Evolutionary conservation across 2,888 invertebrate genomes (phyloP).

Genomic region (Metallyticus violacea): DNA sequence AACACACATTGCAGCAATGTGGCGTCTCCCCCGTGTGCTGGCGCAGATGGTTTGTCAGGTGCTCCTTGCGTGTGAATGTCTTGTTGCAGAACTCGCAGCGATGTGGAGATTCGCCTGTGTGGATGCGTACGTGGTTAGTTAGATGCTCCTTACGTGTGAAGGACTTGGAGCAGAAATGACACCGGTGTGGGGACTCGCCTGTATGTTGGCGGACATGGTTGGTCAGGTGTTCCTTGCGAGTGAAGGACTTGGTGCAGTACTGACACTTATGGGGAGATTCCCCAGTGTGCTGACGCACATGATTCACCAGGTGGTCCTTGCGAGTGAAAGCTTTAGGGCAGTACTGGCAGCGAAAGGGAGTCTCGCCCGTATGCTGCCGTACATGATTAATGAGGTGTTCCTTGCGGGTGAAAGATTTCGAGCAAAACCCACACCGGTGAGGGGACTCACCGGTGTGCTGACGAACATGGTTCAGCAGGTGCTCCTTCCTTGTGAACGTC

Average conservation of each 20-base stretch:
- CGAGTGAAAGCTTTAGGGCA: slow-evolving; percentile 85
- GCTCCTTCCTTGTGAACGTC: slow-evolving; percentile 75
- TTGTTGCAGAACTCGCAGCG: slow-evolving; percentile 68
- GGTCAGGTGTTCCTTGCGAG: slow-evolving; percentile 65
- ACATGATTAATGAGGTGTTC: slow-evolving; percentile 42
- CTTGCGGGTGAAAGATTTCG: slow-evolving; percentile 41
- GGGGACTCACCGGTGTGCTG: slow-evolving; percentile 58
- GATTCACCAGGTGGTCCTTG: slow-evolving; percentile 82
- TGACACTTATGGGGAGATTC: slow-evolving; percentile 84
- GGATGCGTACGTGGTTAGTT: slow-evolving; percentile 73
- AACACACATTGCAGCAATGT: slow-evolving; percentile 70
- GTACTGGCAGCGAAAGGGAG: slow-evolving; percentile 81
- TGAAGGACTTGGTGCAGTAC: slow-evolving; percentile 64
- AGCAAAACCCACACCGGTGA: slow-evolving; percentile 38
- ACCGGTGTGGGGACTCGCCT: slow-evolving; percentile 82
- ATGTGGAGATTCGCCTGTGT: slow-evolving; percentile 63
- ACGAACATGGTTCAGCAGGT: slow-evolving; percentile 71
- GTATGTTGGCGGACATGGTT: slow-evolving; percentile 86
- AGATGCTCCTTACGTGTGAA: slow-evolving; percentile 85
- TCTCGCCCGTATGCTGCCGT: slow-evolving; percentile 54
- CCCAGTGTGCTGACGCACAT: slow-evolving; percentile 78
- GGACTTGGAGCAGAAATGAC: slow-evolving; percentile 79
- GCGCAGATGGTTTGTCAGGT: slow-evolving; percentile 67
- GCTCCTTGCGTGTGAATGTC: slow-evolving; percentile 69
- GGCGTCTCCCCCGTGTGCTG: slow-evolving; percentile 69